Evolutionary conservation across 2,888 invertebrate genomes (phyloP).

Genomic region (Watsonalla cultraria): DNA sequence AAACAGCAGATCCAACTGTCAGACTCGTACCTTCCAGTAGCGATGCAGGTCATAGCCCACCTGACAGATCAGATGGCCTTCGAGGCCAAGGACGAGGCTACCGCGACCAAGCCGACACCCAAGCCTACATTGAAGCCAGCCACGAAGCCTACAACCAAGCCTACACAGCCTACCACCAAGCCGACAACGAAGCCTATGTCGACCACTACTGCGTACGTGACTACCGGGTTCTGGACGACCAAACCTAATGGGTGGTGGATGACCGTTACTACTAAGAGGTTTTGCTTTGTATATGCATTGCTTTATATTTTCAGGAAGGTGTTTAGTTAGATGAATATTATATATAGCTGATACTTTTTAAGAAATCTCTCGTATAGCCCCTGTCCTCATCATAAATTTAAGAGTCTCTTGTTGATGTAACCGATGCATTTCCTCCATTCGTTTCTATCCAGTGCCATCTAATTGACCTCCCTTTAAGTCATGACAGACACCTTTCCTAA

Average conservation of each 20-base stretch:
- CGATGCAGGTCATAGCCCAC: constrained; percentile 83
- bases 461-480: no score
- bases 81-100: constrained; percentile 61
- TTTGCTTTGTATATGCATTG: constrained; percentile 17
- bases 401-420: no score
- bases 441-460: no score
- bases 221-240: constrained; percentile 11
- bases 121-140: constrained; percentile 19
- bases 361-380: no score
- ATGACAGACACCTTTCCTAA: no score
- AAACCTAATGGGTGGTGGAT: constrained; percentile 41
- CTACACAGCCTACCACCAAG: constrained; percentile 12
- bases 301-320: constrained; percentile 2
- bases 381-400: no score
- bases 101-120: constrained; percentile 28
- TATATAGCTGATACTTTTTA: no score
- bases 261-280: constrained; percentile 45
- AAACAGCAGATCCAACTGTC: constrained; percentile 75
- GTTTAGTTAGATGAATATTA: no score
- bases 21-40: constrained; percentile 82
- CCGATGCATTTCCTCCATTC: no score
- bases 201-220: constrained; percentile 8
- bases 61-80: constrained; percentile 81
- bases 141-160: constrained; percentile 19
- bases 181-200: constrained; percentile 11